These are phyloP conservation scores for Caenorhabditis remanei DNA, from an alignment of 1,140 invertebrate genomes.

Conservation along the genomic window DNA sequence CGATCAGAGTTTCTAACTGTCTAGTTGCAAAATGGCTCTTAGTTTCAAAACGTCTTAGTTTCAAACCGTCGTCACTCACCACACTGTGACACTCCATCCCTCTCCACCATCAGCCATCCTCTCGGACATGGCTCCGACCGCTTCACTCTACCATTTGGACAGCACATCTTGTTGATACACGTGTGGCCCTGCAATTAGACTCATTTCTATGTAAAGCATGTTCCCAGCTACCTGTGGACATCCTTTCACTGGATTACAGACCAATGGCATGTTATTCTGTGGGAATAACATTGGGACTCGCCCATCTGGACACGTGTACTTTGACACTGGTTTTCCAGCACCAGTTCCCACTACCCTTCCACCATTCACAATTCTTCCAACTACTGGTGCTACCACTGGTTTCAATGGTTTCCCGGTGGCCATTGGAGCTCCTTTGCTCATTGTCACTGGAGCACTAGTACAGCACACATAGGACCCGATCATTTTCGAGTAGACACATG, in stretches of 20 bases:
- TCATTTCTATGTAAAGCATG: background rate
- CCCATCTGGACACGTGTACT: conserved; percentile 69
- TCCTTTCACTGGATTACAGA: conserved; percentile 62
- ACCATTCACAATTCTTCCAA: conserved; percentile 24
- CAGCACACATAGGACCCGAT: conserved; percentile 72
- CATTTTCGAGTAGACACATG: conserved; percentile 69
- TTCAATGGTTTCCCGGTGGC: background rate
- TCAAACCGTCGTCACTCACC: background rate
- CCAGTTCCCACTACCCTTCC: conserved; percentile 23
- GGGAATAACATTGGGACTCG: conserved; percentile 68
- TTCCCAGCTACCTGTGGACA: conserved; percentile 60
- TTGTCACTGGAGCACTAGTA: conserved; percentile 13
- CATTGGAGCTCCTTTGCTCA: background rate
- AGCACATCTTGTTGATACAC: conserved; percentile 68
- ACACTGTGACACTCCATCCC: background rate
- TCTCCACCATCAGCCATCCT: conserved; percentile 44
- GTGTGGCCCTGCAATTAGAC: conserved; percentile 53
- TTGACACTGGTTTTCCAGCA: background rate
- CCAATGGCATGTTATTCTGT: conserved; percentile 68
- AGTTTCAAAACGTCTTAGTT: too few species aligned
- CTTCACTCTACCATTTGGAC: conserved; percentile 57
- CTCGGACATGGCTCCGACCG: conserved; percentile 36
- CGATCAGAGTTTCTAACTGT: too few species aligned
- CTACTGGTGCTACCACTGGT: background rate
- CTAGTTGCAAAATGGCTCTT: too few species aligned